phyloP scores from a whole-genome alignment of 2,113 vertebrate species.

The Hippoglossus stenolepis region DNA sequence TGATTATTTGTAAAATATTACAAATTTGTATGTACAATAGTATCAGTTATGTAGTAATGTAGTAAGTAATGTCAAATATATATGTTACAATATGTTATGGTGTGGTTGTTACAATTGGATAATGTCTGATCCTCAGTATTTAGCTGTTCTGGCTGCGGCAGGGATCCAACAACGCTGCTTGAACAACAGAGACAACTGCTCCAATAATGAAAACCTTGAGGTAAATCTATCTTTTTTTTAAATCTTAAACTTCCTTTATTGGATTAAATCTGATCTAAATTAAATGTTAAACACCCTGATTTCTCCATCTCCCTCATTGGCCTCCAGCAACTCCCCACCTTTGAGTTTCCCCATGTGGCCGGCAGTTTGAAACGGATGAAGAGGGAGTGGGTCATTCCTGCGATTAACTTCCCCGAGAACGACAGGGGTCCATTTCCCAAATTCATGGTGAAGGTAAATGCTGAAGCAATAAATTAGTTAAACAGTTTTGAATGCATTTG shows the following conservation, averaged over 20 bases:
- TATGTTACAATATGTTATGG: background rate
- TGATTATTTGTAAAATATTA: background rate
- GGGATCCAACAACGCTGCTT: background rate
- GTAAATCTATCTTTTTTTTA: background rate
- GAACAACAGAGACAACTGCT: slow-evolving; percentile 3
- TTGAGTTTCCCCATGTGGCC: slow-evolving; percentile 4
- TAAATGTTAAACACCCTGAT: background rate
- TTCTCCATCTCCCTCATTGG: background rate
- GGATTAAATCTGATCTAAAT: background rate
- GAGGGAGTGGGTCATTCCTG: slow-evolving; percentile 74
- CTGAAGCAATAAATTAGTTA: background rate
- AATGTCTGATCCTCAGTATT: slow-evolving; percentile 27
- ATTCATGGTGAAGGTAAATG: slow-evolving; percentile 58
- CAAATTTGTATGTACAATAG: too few species aligned
- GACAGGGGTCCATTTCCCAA: slow-evolving; percentile 64
- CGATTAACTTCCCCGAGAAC: slow-evolving; percentile 66
- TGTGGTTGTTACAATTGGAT: background rate
- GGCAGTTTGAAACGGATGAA: slow-evolving; percentile 61
- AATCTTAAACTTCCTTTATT: background rate
- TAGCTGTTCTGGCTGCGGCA: slow-evolving; percentile 14
- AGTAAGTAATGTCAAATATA: background rate
- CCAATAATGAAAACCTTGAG: slow-evolving; percentile 12
- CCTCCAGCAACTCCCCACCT: background rate
- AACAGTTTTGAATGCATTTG: background rate
- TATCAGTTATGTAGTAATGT: too few species aligned